Evolutionary conservation across 2,888 invertebrate genomes (phyloP).

Genomic region (Eilema sororculum): DNA sequence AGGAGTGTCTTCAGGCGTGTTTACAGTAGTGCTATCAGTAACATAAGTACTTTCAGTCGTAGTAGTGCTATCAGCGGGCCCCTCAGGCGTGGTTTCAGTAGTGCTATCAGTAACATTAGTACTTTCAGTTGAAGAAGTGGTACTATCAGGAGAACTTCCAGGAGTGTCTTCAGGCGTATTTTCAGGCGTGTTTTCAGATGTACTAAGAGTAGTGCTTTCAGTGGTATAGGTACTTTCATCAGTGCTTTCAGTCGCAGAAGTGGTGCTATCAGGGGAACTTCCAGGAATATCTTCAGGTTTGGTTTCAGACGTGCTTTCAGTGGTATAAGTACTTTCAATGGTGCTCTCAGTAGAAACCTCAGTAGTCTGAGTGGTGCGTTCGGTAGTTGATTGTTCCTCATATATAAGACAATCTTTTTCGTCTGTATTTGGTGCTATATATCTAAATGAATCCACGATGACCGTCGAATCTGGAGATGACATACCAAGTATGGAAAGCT

Average conservation of each 20-base stretch:
- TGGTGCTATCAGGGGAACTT: not conserved
- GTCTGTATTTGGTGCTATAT: not conserved
- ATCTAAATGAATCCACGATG: conserved; percentile 10
- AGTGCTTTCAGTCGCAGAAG: not conserved
- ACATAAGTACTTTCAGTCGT: too few relatives aligned
- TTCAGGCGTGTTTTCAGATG: not conserved
- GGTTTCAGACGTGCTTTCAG: not conserved
- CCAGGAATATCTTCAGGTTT: not conserved
- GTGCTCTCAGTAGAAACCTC: not conserved
- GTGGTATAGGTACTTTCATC: not conserved
- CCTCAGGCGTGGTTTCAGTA: too few relatives aligned
- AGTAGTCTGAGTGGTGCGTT: not conserved
- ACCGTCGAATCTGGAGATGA: conserved; percentile 2
- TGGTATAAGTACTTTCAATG: not conserved
- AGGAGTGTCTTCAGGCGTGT: too few relatives aligned
- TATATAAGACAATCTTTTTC: not conserved
- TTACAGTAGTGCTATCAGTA: too few relatives aligned
- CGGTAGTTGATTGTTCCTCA: not conserved
- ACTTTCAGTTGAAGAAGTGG: too few relatives aligned
- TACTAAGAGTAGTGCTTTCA: not conserved
- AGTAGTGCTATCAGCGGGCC: too few relatives aligned
- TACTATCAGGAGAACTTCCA: too few relatives aligned
- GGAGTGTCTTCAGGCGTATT: too few relatives aligned
- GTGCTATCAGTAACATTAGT: too few relatives aligned
- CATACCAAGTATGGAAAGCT: conserved; percentile 1